Conservation (phyloP, 2,888 invertebrate species). For the Sussaba pulchella region DNA sequence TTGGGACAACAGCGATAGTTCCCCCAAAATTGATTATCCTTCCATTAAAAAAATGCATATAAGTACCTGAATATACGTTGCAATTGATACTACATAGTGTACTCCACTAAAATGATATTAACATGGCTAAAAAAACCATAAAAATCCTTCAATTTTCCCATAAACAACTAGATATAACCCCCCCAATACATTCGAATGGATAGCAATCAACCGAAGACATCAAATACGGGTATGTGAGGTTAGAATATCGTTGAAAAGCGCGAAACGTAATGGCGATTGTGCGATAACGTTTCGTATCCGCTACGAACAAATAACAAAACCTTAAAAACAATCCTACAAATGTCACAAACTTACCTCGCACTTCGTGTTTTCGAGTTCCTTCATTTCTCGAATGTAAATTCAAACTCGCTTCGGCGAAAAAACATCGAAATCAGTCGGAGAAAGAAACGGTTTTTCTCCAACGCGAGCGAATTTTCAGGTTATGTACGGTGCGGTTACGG, state of each 20-base stretch:
- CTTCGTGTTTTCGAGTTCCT: slow-evolving; percentile 78
- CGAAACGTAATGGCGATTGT: not conserved
- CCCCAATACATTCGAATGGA: not conserved
- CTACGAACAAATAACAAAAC: not conserved
- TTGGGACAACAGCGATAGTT: no score
- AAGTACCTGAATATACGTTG: no score
- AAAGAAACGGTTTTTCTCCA: slow-evolving; percentile 59
- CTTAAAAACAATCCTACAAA: not conserved
- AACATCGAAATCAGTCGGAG: slow-evolving; percentile 49
- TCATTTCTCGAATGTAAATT: slow-evolving; percentile 74
- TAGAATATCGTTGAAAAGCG: slow-evolving; percentile 29
- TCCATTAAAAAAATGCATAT: no score
- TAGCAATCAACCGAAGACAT: not conserved
- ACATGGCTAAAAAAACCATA: no score
- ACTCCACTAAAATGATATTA: no score
- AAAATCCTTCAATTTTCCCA: no score
- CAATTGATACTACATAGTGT: no score
- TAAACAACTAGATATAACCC: no score
- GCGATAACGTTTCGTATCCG: no score
- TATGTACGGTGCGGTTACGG: slow-evolving; percentile 58
- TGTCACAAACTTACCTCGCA: slow-evolving; percentile 76
- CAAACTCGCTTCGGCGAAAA: slow-evolving; percentile 56
- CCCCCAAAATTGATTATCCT: no score
- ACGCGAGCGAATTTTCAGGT: slow-evolving; percentile 64
- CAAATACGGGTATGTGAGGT: slow-evolving; percentile 14